Base-by-base conservation (phyloP, 2,113 vertebrate species). In the Onychostruthus taczanowskii region DNA sequence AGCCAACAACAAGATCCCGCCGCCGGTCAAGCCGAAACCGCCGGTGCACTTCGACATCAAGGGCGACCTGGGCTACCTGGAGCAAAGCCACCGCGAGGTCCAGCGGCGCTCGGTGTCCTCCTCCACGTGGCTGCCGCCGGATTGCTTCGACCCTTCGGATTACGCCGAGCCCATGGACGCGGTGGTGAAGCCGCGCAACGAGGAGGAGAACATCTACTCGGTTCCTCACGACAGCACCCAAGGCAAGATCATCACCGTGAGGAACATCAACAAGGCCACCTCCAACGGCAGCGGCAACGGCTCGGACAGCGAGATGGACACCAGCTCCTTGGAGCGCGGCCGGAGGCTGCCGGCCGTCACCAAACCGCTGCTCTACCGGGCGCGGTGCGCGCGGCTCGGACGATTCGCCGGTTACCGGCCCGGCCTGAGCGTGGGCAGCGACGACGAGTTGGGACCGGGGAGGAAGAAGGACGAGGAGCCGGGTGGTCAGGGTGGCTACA, bases 151-250 rank as follows among this genome's bases (percentile, higher is more conserved):
- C 87, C 99, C 99, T 4, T 99, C 99, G 0, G 99, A 99, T 83
- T 99, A 99, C 2, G 99, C 99, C 1, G 99, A 99, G 61, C 99
- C 99, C 1, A 98, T 99, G 97, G 99, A 99, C 37, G 99, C 99
- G 3, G 99, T 99, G 88, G 98, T 97, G 31, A 99, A 99, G 84
- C 99, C 98, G 6, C 96, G 99, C 23, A 98, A 96, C 6, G 98
- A 98, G 49, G 99, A 99, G 88, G 99, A 99, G 93, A 99, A 98
- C 94, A 99, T 99, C 84, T 99, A 99, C 96, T 99, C 99, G 0
- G 99, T 99, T 56, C 99, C 99, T 3, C 99, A 99, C 6, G 99
- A 99, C 97, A 99, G 99, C 97, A 99, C 99, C 49, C 99, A 99
- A 76, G 99, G 99, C 75, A 99, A 99, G 91, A 99, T 99, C 91